Evolutionary conservation across 2,113 vertebrate genomes (phyloP).

Genomic region (Otolemur garnettii): DNA sequence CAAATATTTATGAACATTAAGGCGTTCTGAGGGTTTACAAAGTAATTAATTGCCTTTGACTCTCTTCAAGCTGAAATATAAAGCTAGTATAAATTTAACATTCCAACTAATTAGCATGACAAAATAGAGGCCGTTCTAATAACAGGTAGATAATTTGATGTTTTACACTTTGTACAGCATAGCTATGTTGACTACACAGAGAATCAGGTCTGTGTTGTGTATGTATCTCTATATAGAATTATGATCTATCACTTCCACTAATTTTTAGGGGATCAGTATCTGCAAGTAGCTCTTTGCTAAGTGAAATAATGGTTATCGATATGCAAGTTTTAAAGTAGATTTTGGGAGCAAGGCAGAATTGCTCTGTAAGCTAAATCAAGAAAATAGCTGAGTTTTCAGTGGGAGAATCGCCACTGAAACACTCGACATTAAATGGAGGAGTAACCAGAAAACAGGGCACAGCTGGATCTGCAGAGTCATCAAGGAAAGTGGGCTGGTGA

Average conservation of each 20-base stretch:
- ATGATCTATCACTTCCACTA: neutral
- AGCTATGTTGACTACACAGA: neutral
- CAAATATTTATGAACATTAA: neutral
- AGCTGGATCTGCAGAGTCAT: neutral
- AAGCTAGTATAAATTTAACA: neutral
- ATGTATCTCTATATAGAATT: neutral
- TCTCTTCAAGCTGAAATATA: slow-evolving; percentile 50
- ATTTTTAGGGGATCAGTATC: neutral
- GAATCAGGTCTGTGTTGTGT: neutral
- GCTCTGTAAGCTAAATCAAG: neutral
- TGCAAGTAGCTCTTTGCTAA: neutral
- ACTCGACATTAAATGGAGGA: neutral
- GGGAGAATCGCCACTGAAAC: neutral
- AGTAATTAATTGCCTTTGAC: neutral
- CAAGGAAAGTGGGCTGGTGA: neutral
- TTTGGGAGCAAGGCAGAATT: neutral
- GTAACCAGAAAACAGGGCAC: neutral
- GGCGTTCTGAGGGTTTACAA: neutral
- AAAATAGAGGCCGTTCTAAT: neutral
- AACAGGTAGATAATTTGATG: neutral
- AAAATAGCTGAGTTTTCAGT: neutral
- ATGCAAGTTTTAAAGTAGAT: neutral
- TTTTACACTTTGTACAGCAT: neutral
- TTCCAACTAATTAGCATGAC: neutral
- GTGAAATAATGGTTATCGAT: neutral